phyloP scores from a whole-genome alignment of 2,113 vertebrate species.

The Carassius gibelio region DNA sequence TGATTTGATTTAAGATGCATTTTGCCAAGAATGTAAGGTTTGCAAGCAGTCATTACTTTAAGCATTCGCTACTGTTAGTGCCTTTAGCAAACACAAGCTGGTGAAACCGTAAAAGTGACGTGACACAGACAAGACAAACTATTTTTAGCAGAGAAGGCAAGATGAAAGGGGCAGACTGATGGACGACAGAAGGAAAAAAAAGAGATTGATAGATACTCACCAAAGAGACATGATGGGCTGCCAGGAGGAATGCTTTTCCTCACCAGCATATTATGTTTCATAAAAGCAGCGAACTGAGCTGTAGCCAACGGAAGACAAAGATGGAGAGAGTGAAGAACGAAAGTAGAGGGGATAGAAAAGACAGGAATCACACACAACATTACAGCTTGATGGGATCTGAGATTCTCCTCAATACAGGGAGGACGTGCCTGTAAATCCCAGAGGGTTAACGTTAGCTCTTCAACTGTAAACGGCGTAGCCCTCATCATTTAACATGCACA shows the following conservation, averaged over 20 bases:
- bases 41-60: background rate
- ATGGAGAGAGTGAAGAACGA: conserved; percentile 61
- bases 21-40: background rate
- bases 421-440: conserved; percentile 42
- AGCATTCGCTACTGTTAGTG: background rate
- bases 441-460: background rate
- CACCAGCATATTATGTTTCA: conserved; percentile 99
- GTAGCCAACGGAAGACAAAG: conserved; percentile 71
- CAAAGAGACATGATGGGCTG: conserved; percentile 93
- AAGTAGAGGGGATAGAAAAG: conserved; percentile 65
- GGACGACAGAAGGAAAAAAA: background rate
- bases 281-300: conserved; percentile 99
- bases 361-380: conserved; percentile 61
- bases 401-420: conserved; percentile 52
- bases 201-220: conserved; percentile 83
- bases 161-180: background rate
- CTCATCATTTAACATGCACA: conserved; percentile 10
- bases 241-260: conserved; percentile 97
- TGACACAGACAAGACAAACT: conserved; percentile 1
- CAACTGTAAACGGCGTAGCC: background rate
- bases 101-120: conserved; percentile 3
- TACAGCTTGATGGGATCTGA: conserved; percentile 66
- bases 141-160: background rate
- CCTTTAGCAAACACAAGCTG: background rate
- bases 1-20: background rate